A percentile compares a stretch with the other conserved stretches of the same genome.
These are phyloP conservation scores for Acromyrmex heyeri DNA, from an alignment of 1,140 invertebrate species.

Conservation along the genomic window DNA sequence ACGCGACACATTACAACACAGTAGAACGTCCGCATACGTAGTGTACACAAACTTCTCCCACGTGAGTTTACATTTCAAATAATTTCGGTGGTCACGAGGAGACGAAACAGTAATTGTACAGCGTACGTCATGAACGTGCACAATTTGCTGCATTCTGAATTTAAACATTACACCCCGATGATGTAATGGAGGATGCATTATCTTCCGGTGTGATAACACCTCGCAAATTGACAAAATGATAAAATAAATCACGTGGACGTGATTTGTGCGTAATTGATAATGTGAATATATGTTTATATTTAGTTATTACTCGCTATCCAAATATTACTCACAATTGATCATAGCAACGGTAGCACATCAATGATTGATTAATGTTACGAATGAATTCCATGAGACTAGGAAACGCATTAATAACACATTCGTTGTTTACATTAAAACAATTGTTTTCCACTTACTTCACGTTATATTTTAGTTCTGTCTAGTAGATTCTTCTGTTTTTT, in stretches of 20 bases:
- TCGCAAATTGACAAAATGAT: constrained; percentile 3
- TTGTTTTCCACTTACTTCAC: not conserved
- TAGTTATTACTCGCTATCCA: constrained; percentile 13
- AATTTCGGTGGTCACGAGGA: constrained; percentile 39
- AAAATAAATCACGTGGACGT: constrained; percentile 29
- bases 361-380: constrained; percentile 11
- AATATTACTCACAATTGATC: constrained; percentile 26
- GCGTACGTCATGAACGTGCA: constrained; percentile 41
- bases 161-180: constrained; percentile 43
- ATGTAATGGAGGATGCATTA: constrained; percentile 11
- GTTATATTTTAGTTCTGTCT: not conserved
- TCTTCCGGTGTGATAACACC: constrained; percentile 27
- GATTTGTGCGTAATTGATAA: constrained; percentile 33
- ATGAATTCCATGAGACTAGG: not conserved
- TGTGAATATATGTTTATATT: not conserved
- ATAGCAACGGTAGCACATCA: not conserved
- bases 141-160: constrained; percentile 34
- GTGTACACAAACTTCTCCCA: not conserved
- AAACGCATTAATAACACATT: not conserved
- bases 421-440: not conserved
- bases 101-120: constrained; percentile 30
- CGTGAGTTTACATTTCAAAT: constrained; percentile 56
- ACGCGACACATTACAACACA: not conserved
- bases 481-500: not conserved
- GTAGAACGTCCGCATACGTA: not conserved